Evolutionary conservation across 2,888 invertebrate genomes (phyloP), one percentile per base, ranked within the genome.

Genomic region (Caenorhabditis macrosperma): DNA sequence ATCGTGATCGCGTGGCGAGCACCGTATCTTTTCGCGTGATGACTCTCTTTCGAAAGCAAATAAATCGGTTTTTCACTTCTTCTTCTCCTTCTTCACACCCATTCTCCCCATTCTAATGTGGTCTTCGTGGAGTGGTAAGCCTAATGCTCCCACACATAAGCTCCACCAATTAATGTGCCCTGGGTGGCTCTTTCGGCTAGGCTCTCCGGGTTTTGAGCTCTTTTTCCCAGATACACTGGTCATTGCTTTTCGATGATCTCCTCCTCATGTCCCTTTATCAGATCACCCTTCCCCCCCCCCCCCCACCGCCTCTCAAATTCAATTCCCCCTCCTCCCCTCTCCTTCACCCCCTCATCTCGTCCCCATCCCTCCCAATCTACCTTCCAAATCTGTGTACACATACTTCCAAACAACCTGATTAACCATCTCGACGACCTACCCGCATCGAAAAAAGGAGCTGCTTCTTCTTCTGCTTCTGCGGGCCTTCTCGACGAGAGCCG

Each of bases 21-120:
- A n/a, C 88, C 88, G 33, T 88, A 88, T 80, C 71, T 88, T 35
- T 82, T 84, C 60, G 88, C 88, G 28, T 46, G 6, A n/a, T n/a
- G n/a, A n/a, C n/a, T n/a, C n/a, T n/a, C n/a, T n/a, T n/a, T n/a
- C n/a, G n/a, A n/a, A n/a, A 61, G 12, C 17, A 52, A 52, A 50
- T 15, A 30, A 50, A 59, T 52, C 46, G 24, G 10, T 41, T 28
- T 33, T 30, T 35, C 52, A 2, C 33, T 66, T 68, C 61, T 46
- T 44, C 60, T 57, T 60, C 50, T 24, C 33, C 57, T 30, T 67
- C 57, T 41, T 61, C 17, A 5, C 24, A 24, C 48, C 24, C 24
- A 17, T 3, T 46, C n/a, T 46, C 20, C 46, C 33, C 44, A 24
- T 44, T 41, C 20, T 15, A 50, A 46, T 52, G 52, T 54, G 55